Conservation (phyloP, 2,797 vertebrate species). For the Limosa lapponica region DNA sequence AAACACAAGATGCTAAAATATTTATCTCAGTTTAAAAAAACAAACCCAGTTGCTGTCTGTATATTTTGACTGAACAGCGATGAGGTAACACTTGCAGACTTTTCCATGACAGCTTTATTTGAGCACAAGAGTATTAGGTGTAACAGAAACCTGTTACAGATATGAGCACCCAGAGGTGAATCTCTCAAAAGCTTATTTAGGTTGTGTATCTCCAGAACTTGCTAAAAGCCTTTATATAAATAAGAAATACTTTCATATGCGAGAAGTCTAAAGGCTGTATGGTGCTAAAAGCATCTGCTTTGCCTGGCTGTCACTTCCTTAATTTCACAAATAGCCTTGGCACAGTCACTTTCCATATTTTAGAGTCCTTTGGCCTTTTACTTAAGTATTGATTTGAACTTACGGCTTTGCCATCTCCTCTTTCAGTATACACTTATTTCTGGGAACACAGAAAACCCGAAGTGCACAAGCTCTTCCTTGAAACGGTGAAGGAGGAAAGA, state of each 20-base stretch:
- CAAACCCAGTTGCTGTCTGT: background rate
- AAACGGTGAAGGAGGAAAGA: background rate
- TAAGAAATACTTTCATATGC: background rate
- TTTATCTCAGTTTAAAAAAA: background rate
- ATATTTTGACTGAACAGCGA: background rate
- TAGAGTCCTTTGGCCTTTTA: background rate
- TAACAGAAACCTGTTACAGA: background rate
- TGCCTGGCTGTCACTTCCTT: background rate
- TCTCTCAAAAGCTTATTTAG: background rate
- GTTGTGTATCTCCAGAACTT: background rate
- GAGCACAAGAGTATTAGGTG: background rate
- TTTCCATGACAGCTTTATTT: background rate
- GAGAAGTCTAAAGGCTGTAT: background rate
- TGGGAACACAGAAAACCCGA: background rate
- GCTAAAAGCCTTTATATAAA: conserved; percentile 19
- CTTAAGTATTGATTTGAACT: background rate
- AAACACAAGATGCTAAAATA: background rate
- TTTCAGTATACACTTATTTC: background rate
- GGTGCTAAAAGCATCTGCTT: conserved; percentile 22
- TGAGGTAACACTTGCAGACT: background rate
- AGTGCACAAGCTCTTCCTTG: background rate
- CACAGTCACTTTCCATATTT: accelerated
- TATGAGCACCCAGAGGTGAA: background rate
- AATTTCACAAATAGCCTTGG: background rate
- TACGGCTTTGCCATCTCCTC: background rate